A percentile compares a stretch with the other conserved stretches of the same genome.
Conservation (phyloP, 2,113 vertebrate species). For the Telmatochromis sp. region DNA sequence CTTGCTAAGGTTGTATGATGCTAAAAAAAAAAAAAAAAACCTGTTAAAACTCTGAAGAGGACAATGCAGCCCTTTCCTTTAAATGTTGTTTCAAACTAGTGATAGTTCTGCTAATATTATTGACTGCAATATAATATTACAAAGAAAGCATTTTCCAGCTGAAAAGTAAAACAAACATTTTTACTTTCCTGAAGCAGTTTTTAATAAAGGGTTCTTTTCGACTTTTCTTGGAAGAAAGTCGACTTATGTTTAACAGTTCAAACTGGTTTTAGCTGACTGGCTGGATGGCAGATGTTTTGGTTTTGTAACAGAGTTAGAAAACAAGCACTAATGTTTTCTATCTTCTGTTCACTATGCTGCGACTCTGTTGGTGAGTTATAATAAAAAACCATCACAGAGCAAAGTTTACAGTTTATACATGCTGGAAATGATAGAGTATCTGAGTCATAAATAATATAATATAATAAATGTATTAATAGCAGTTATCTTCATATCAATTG, state of each 20-base stretch:
- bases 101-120: neutral
- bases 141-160: neutral
- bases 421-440: neutral
- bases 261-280: neutral
- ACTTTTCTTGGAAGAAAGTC: neutral
- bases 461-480: neutral
- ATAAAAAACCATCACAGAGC: neutral
- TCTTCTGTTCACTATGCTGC: neutral
- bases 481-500: neutral
- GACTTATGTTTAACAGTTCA: neutral
- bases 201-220: neutral
- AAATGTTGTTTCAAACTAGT: neutral
- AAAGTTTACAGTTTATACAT: neutral
- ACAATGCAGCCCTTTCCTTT: neutral
- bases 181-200: neutral
- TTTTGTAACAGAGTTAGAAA: neutral
- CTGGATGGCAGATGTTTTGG: neutral
- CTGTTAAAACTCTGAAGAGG: neutral
- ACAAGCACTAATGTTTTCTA: neutral
- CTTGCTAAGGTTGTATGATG: neutral
- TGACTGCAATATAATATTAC: neutral
- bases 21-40: neutral
- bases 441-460: neutral
- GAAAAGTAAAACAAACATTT: neutral
- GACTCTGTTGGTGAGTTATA: neutral